Evolutionary conservation across 2,888 invertebrate species (phyloP).

Genomic region (Eupsilia transversa): DNA sequence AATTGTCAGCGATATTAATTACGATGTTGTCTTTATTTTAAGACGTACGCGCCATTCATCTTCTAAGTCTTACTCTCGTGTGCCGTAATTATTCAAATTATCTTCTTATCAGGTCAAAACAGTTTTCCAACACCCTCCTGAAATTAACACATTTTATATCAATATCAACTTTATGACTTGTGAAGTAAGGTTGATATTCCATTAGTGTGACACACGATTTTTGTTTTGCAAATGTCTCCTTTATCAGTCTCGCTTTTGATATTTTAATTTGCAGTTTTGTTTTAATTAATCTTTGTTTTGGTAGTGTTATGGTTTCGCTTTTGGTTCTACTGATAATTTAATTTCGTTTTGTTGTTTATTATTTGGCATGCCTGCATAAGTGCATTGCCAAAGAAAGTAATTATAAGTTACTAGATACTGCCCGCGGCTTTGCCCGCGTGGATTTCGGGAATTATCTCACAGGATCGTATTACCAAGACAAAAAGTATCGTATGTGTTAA

Average conservation of each 20-base stretch:
- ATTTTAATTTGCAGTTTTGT: constrained; percentile 74
- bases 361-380: neutral
- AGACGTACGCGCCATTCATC: constrained; percentile 82
- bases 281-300: constrained; percentile 74
- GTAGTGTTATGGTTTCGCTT: constrained; percentile 58
- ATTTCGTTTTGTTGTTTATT: constrained; percentile 41
- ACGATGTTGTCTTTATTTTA: constrained; percentile 72
- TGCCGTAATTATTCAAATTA: constrained; percentile 88
- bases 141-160: constrained; percentile 45
- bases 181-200: constrained; percentile 58
- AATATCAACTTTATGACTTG: constrained; percentile 60
- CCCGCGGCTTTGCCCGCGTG: too few species aligned
- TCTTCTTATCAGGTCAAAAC: constrained; percentile 83
- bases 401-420: too few species aligned
- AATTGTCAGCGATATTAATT: constrained; percentile 67
- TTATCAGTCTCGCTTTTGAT: constrained; percentile 72
- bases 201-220: constrained; percentile 36
- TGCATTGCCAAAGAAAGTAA: neutral
- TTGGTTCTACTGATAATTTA: constrained; percentile 5
- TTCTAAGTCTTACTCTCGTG: constrained; percentile 79
- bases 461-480: too few species aligned
- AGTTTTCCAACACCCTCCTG: constrained; percentile 81
- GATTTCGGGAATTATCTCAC: too few species aligned
- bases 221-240: constrained; percentile 66
- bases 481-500: too few species aligned